Evolutionary conservation across 2,113 vertebrate species (phyloP).

Genomic region (Myiopsitta monachus): DNA sequence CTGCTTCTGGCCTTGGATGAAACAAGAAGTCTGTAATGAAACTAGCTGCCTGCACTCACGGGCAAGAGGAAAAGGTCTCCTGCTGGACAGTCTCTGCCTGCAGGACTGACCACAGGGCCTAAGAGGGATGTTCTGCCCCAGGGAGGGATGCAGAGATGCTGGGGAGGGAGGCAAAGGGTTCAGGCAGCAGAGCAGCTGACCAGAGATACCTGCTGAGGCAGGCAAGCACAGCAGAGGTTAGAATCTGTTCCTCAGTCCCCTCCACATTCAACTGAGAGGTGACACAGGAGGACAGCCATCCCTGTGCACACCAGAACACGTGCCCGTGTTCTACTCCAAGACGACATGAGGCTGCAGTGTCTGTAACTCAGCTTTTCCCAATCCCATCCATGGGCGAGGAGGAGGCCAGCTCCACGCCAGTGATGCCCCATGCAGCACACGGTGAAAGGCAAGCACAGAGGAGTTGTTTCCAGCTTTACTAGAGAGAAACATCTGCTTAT

Average conservation of each 20-base stretch:
- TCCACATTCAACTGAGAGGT: background rate
- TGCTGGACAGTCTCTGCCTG: background rate
- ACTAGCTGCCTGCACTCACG: background rate
- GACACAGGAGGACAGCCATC: accelerated
- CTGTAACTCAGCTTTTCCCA: background rate
- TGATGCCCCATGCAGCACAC: background rate
- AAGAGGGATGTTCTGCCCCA: background rate
- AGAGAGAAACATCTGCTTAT: conserved; percentile 10
- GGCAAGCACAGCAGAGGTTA: background rate
- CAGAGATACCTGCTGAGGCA: background rate
- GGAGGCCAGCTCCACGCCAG: background rate
- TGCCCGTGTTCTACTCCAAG: accelerated
- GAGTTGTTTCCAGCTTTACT: background rate
- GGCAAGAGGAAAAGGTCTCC: background rate
- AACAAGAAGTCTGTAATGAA: background rate
- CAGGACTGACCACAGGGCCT: background rate
- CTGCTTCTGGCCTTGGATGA: background rate
- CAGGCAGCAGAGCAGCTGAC: background rate
- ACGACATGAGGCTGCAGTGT: background rate
- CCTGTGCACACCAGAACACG: background rate
- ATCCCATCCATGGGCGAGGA: background rate
- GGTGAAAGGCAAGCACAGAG: accelerated
- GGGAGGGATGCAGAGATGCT: background rate
- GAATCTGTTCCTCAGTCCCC: background rate
- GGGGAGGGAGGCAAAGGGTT: background rate